These are phyloP conservation scores for Sarcophaga rosellei DNA, from an alignment of 2,888 invertebrate species.

Conservation along the genomic window DNA sequence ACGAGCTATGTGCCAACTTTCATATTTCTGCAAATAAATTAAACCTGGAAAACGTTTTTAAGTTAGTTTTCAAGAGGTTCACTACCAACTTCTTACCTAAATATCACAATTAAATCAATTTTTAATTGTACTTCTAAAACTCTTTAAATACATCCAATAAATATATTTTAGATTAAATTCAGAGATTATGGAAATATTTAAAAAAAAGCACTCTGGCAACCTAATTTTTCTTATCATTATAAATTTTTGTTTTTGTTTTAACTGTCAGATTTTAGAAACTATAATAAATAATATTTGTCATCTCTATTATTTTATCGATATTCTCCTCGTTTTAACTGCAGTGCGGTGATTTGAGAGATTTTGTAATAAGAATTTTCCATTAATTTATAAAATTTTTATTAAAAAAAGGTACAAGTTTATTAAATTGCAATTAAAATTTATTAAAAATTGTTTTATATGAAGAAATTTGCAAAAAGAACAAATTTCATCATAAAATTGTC, in stretches of 20 bases:
- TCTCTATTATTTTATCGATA: conserved; percentile 48
- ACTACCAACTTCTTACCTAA: no score
- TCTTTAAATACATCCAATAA: no score
- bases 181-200: no score
- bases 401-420: conserved; percentile 39
- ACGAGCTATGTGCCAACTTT: no score
- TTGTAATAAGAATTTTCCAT: conserved; percentile 40
- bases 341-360: conserved; percentile 37
- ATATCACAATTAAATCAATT: no score
- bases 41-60: no score
- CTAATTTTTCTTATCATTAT: not conserved
- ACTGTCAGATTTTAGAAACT: not conserved
- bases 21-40: no score
- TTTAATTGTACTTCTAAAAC: no score
- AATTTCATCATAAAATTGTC: conserved; percentile 23
- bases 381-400: conserved; percentile 21
- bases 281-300: conserved; percentile 9
- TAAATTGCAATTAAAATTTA: not conserved
- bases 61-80: no score
- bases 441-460: not conserved
- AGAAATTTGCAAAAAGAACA: not conserved
- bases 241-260: not conserved
- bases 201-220: not conserved
- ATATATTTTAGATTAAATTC: no score
- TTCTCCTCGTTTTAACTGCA: conserved; percentile 54